Conservation (phyloP, 2,797 vertebrate species). For the Danio tinwini region DNA sequence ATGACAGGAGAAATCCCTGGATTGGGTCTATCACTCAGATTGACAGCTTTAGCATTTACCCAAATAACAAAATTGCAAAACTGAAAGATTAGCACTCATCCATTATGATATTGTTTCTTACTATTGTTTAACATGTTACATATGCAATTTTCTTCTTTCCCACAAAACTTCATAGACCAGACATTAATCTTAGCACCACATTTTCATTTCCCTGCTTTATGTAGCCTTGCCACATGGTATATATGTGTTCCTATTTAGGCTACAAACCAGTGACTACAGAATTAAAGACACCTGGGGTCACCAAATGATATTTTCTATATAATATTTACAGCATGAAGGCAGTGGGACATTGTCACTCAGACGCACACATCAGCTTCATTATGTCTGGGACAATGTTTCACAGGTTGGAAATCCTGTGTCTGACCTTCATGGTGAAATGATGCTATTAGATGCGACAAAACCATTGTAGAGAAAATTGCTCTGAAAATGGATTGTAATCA, state of each 20-base stretch:
- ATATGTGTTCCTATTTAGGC: not conserved
- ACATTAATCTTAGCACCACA: too few relatives aligned
- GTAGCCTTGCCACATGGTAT: too few relatives aligned
- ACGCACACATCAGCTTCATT: conserved; percentile 34
- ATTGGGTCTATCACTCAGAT: too few relatives aligned
- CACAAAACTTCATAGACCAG: too few relatives aligned
- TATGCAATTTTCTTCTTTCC: too few relatives aligned
- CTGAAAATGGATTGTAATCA: conserved; percentile 49
- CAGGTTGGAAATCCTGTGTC: conserved; percentile 10
- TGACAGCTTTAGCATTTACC: too few relatives aligned
- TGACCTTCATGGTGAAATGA: conserved; percentile 45
- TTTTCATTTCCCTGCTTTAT: too few relatives aligned
- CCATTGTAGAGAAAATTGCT: conserved; percentile 46
- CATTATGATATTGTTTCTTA: too few relatives aligned
- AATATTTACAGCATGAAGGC: conserved; percentile 8
- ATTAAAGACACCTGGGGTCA: not conserved
- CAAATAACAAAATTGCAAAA: too few relatives aligned
- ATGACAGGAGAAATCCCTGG: too few relatives aligned
- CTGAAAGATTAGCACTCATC: too few relatives aligned
- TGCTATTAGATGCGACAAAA: conserved; percentile 34
- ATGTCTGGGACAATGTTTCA: conserved; percentile 30
- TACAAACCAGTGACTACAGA: not conserved
- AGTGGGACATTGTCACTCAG: not conserved
- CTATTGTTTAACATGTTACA: too few relatives aligned
- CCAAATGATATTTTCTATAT: conserved; percentile 23